These are phyloP conservation scores for Glaucidium brasilianum DNA, from an alignment of 2,113 vertebrate genomes.

Conservation along the genomic window DNA sequence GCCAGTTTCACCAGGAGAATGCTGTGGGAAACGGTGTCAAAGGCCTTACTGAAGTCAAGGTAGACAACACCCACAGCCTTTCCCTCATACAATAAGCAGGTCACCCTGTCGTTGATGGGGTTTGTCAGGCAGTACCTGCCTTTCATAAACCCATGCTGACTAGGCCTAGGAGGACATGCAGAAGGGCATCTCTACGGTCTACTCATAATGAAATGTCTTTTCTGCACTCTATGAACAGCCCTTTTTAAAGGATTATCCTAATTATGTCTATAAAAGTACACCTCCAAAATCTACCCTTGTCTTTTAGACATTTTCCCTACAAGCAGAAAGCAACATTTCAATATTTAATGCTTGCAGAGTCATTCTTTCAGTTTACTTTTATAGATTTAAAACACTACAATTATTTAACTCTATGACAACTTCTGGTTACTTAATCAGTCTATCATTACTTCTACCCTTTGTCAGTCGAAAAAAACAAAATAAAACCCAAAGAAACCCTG, in stretches of 20 bases:
- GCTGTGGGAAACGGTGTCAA: too few relatives aligned
- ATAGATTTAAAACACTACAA: neutral
- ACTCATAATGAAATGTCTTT: neutral
- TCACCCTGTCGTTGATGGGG: too few relatives aligned
- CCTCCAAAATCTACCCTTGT: neutral
- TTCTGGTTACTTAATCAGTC: neutral
- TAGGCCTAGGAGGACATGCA: neutral
- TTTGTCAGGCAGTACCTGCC: too few relatives aligned
- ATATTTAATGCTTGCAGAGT: neutral
- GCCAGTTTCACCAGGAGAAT: too few relatives aligned
- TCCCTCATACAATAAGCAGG: too few relatives aligned
- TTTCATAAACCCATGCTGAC: too few relatives aligned
- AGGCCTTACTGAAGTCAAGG: too few relatives aligned
- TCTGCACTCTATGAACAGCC: neutral
- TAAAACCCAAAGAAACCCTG: fast-evolving
- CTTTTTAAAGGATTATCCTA: neutral
- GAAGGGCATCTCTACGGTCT: neutral
- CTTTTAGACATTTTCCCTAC: neutral
- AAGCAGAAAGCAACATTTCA: neutral
- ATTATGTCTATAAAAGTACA: neutral
- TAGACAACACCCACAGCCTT: too few relatives aligned
- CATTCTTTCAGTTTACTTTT: neutral
- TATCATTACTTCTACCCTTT: neutral
- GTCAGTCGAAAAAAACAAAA: neutral
- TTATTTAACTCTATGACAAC: neutral